phyloP scores from a whole-genome alignment of 2,113 vertebrate species.

The Entomyzon cyanotis region DNA sequence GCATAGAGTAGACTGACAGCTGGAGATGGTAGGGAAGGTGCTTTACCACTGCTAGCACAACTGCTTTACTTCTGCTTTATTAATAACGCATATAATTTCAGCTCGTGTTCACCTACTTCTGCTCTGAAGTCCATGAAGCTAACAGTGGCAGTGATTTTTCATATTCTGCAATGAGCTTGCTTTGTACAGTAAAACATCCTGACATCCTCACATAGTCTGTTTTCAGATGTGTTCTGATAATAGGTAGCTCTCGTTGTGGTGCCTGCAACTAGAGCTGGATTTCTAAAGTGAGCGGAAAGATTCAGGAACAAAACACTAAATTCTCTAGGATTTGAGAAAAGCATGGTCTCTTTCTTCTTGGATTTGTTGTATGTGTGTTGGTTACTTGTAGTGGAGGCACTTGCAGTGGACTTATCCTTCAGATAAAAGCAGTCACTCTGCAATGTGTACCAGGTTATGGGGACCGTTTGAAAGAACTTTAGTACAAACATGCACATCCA shows the following conservation, averaged over 20 bases:
- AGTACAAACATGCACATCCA: accelerated
- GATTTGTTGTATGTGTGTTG: background rate
- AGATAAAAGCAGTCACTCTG: background rate
- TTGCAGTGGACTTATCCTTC: background rate
- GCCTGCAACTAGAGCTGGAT: background rate
- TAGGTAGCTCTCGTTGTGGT: background rate
- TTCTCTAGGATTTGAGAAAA: background rate
- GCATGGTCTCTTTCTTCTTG: background rate
- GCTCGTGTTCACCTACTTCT: background rate
- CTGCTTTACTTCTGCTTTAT: slow-evolving; percentile 18
- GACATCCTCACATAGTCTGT: background rate
- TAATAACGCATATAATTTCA: background rate
- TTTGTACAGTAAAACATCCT: background rate
- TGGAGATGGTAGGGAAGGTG: background rate
- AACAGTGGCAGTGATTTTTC: background rate
- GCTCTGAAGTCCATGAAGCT: background rate
- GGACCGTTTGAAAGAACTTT: background rate
- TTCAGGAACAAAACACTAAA: background rate
- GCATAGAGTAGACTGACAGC: background rate
- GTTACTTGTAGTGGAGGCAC: background rate
- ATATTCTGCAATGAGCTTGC: background rate
- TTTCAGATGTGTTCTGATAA: background rate
- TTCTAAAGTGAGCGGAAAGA: background rate
- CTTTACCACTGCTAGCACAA: background rate
- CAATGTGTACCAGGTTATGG: background rate